Evolutionary conservation across 1,140 invertebrate species (phyloP), one percentile per base, ranked within the genome.

Genomic region (Stegodyphus mimosarum): DNA sequence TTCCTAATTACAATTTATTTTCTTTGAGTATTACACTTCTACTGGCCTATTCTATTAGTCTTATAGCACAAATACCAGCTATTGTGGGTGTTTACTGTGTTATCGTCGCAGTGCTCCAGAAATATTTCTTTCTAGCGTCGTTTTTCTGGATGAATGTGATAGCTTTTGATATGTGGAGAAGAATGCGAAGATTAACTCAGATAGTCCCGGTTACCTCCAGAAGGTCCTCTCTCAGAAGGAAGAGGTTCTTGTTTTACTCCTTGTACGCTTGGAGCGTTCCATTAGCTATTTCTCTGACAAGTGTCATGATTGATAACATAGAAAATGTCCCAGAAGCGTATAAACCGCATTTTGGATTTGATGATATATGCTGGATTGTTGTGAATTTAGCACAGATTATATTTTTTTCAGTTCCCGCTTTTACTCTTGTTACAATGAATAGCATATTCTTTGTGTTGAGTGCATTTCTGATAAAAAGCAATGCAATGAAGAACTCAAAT

Each of bases 131-230:
- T 87, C 89, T 93, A 49, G 90, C 91, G 0, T 91, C 92, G 0
- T 93, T 93, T 87, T 92, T 91, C 83, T 93, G 93, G 92, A 93
- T 92, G 91, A 92, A 92, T 64, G 91, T 92, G 2, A 91, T 93
- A 89, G 90, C 93, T 0, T 93, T 92, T 88, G 93, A 93, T 87
- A 90, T 93, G 2, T 93, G 90, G 89, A 88, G 90, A 33, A 93
- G 93, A 9, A 89, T 93, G 7, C 87, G 89, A 53, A 74, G 91
- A 75, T 92, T 92, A 6, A 92, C 92, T 0, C 89, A 89, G 17
- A 91, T 92, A 87, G 88, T 93, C 6, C 77, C 91, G n/a, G 90
- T 92, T 7, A n/a, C 89, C 89, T 18, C 86, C 88, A 7, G 91
- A 89, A 18, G 88, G n/a, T n/a, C n/a, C n/a, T n/a, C n/a, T 88